Conservation (phyloP, 2,888 invertebrate species). For the Nomada fabriciana region DNA sequence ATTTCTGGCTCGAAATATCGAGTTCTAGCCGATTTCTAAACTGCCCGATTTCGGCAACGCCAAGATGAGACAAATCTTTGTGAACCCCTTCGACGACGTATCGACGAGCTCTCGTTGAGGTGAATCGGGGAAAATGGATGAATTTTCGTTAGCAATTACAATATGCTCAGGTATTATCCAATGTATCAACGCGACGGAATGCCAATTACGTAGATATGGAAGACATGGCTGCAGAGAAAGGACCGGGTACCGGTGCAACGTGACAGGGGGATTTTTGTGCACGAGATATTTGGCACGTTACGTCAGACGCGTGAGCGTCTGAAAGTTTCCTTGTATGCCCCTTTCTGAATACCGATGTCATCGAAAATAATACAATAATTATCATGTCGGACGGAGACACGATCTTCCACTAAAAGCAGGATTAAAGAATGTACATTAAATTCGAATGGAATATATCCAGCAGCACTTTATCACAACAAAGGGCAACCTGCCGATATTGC, state of each 20-base stretch:
- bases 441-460: too few relatives aligned
- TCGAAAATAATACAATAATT: neutral
- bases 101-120: neutral
- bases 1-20: neutral
- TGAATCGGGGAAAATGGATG: neutral
- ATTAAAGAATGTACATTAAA: too few relatives aligned
- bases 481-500: too few relatives aligned
- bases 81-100: neutral
- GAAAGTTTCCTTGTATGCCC: neutral
- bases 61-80: too few relatives aligned
- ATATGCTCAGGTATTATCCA: neutral
- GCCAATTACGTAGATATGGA: constrained; percentile 35
- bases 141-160: too few relatives aligned
- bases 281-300: neutral
- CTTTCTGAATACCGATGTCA: neutral
- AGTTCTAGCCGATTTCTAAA: constrained; percentile 4
- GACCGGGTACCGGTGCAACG: constrained; percentile 43
- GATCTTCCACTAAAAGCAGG: too few relatives aligned
- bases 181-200: constrained; percentile 27
- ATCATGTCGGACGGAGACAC: neutral
- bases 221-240: constrained; percentile 12
- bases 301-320: neutral
- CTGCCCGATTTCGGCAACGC: too few relatives aligned
- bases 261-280: constrained; percentile 19
- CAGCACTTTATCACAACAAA: too few relatives aligned